Base-by-base conservation (phyloP, 2,888 invertebrate genomes). In the Cephus pygmeus region DNA sequence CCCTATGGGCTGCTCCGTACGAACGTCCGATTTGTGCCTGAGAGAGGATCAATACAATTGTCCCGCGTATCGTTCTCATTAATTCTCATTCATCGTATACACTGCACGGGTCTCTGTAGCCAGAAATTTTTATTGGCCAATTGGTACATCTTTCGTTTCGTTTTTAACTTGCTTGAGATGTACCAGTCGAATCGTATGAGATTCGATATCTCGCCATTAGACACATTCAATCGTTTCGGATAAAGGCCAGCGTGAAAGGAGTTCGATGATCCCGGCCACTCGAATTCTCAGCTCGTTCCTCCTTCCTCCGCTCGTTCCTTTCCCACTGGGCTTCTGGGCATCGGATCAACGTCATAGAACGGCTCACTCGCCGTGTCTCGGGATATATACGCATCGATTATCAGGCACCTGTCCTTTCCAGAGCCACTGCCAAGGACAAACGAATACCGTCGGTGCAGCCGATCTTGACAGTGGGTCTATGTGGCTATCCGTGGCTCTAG, bases 231-330 rank as follows among this genome's bases (percentile, higher is more conserved):
- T 56, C 31, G 71, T 3, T 31, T 71, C 31, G 71, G 71, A 31
- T 71, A 71, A 71, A 71, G 34, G 71, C 31, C 71, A 34, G 12
- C 71, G 56, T 71, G 12, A 33, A 71, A 71, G 33, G 71, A 71
- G 33, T 71, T 71, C 71, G 71, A 34, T 71, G 71, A 71, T 71
- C 71, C 71, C 71, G 71, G 15, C 23, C 56, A 23, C 56, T 56
- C 56, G 56, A 56, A 56, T 56, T 56, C 56, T 56, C 23, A 9
- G 56, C 56, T 9, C 56, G 15, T 23, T 40, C 40, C 4, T 40
- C 40, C 4, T 40, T 15, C 40, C 40, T 40, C 6, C 15, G 12
- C 36, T 36, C 3, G 12, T 36, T 15, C 40, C 40, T 40, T 40
- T 15, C 40, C 15, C 40, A 40, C 40, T 56, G 56, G 23, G 56